Conservation (phyloP, 1,140 invertebrate species). For the Cotesia typhae region DNA sequence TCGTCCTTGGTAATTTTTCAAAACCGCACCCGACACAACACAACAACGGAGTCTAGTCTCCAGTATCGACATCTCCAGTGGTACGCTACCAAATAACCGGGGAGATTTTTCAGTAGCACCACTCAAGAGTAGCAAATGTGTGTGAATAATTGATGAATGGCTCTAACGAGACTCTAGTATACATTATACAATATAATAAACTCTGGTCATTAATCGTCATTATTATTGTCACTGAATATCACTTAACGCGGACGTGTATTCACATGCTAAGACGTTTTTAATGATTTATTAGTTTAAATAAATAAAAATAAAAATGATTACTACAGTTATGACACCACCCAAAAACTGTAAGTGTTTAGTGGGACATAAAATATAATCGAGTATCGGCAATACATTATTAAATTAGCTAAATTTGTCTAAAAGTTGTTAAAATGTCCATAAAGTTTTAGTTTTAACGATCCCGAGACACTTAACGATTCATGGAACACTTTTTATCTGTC, state of each 20-base stretch:
- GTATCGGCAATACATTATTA: too few relatives aligned
- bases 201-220: slow-evolving; percentile 12
- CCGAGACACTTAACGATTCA: slow-evolving; percentile 18
- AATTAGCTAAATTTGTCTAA: slow-evolving; percentile 2
- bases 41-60: slow-evolving; percentile 42
- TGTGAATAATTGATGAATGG: slow-evolving; percentile 65
- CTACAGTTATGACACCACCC: too few relatives aligned
- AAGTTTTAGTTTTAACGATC: slow-evolving; percentile 22
- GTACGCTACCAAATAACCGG: not conserved
- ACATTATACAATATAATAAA: slow-evolving; percentile 40
- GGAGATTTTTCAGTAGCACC: slow-evolving; percentile 27
- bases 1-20: slow-evolving; percentile 29
- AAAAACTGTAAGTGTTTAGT: too few relatives aligned
- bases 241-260: not conserved
- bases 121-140: slow-evolving; percentile 46
- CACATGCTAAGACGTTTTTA: not conserved
- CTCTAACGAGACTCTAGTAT: slow-evolving; percentile 62
- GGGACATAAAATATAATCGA: too few relatives aligned
- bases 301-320: too few relatives aligned
- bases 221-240: slow-evolving; percentile 1
- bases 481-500: too few relatives aligned
- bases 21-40: slow-evolving; percentile 35
- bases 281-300: too few relatives aligned
- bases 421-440: slow-evolving; percentile 7
- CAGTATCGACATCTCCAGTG: not conserved